Base-by-base conservation (phyloP, 1,140 invertebrate genomes). In the Drosophila nigromelanica region DNA sequence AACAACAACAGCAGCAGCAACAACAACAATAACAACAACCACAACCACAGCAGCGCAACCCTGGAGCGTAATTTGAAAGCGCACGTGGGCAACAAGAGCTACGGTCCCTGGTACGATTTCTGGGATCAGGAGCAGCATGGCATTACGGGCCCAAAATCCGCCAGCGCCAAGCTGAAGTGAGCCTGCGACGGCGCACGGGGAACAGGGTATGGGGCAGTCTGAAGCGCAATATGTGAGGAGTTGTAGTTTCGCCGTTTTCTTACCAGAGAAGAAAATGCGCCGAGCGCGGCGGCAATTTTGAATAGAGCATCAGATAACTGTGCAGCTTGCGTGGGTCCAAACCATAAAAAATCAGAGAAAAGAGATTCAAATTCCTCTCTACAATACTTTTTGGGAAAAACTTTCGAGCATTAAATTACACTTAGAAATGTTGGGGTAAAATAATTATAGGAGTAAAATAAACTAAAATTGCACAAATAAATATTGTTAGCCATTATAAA, bases 71-170 rank as follows among this genome's bases (percentile, higher is more conserved):
- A 90, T 40, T 69, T 78, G 2, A 77, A 80, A 56, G 63, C 75
- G 48, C 62, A 86, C 63, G 87, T 48, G 90, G 90, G 50, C 74
- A 91, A 73, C 35, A 95, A 96, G 75, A 96, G 95, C 66, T 97
- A 96, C 89, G 96, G 96, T 1, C 96, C 96, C 0, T 98, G 97
- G 97, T 97, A 97, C 81, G 96, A 97, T 92, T 94, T 97, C 40
- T 97, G 96, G 96, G 96, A 95, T 70, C 90, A 91, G 69, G 76
- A 90, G 27, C 86, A 90, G 48, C 90, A 91, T 24, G 75, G 81
- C 21, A 73, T 89, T n/a, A 40, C 77, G 12, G 76, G 72, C 8
- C 81, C 81, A 37, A 90, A 85, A 43, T 72, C 67, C 0, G 51
- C 63, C 4, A 76, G 73, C 48, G 74, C 68, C 59, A 94, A 93